Evolutionary conservation across 2,113 vertebrate species (phyloP).

Genomic region (Hemicordylus capensis): DNA sequence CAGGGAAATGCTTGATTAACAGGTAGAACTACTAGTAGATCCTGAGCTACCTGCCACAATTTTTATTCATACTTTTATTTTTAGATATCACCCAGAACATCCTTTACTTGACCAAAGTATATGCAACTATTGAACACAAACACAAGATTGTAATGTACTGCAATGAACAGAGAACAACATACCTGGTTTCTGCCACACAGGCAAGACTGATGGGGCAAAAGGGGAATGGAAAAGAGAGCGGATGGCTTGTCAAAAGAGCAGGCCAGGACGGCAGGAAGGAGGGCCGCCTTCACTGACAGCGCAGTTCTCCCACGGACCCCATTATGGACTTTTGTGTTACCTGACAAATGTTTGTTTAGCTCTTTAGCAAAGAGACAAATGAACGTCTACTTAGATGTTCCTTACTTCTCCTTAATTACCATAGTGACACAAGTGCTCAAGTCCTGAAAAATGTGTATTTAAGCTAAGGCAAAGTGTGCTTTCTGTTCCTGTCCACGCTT

Average conservation of each 20-base stretch:
- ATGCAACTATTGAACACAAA: background rate
- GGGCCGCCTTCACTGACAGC: background rate
- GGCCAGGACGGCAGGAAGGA: background rate
- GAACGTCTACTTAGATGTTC: background rate
- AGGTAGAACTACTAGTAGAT: too few species aligned
- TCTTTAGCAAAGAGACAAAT: background rate
- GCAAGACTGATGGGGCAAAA: background rate
- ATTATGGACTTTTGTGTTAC: background rate
- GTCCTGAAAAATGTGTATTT: background rate
- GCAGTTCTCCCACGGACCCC: background rate
- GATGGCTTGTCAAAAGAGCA: background rate
- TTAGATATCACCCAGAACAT: background rate
- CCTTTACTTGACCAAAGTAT: background rate
- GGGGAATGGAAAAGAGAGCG: background rate
- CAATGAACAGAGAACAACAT: background rate
- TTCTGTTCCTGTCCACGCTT: background rate
- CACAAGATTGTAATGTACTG: background rate
- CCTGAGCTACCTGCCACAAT: too few species aligned
- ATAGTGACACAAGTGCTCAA: background rate
- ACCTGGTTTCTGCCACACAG: background rate
- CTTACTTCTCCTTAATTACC: background rate
- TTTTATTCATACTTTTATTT: too few species aligned
- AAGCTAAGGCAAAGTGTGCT: background rate
- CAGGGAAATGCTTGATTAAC: too few species aligned
- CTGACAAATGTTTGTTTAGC: background rate